Evolutionary conservation across 2,113 vertebrate species (phyloP).

Genomic region (Calonectris borealis): DNA sequence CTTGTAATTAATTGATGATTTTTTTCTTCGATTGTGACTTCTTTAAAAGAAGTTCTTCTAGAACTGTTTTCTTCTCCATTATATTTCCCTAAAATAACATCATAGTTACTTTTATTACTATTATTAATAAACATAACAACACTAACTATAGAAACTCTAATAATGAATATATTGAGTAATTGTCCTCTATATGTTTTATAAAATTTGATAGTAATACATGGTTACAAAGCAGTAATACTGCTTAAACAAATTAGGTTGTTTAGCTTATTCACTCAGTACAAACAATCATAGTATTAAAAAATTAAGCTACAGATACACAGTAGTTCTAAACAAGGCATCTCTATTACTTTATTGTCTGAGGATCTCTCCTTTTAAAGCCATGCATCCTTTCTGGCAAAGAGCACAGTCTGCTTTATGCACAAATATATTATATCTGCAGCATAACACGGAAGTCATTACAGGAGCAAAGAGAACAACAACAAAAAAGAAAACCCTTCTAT

Average conservation of each 20-base stretch:
- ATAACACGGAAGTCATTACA: not conserved
- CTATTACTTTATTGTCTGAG: not conserved
- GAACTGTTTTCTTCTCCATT: conserved; percentile 61
- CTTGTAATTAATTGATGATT: conserved; percentile 71
- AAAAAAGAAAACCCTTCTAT: not conserved
- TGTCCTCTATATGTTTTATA: not conserved
- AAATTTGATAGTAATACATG: not conserved
- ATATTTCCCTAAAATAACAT: conserved; percentile 33
- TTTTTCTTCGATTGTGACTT: conserved; percentile 77
- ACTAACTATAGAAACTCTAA: not conserved
- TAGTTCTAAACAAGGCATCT: not conserved
- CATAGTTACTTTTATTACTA: not conserved
- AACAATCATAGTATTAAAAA: not conserved
- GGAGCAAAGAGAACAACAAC: not conserved
- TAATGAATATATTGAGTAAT: not conserved
- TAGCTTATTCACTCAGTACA: not conserved
- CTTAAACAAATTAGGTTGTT: not conserved
- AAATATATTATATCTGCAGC: not conserved
- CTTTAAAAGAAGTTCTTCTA: conserved; percentile 73
- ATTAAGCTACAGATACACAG: not conserved
- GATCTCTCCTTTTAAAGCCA: not conserved
- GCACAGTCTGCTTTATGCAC: not conserved
- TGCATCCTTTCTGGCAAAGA: not conserved
- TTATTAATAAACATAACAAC: not conserved
- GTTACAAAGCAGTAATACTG: not conserved